Percentiles rank a stretch among this genome's conserved stretches.
These are phyloP conservation scores for Salpingus planirostris DNA, from an alignment of 2,888 invertebrate genomes.

Conservation along the genomic window DNA sequence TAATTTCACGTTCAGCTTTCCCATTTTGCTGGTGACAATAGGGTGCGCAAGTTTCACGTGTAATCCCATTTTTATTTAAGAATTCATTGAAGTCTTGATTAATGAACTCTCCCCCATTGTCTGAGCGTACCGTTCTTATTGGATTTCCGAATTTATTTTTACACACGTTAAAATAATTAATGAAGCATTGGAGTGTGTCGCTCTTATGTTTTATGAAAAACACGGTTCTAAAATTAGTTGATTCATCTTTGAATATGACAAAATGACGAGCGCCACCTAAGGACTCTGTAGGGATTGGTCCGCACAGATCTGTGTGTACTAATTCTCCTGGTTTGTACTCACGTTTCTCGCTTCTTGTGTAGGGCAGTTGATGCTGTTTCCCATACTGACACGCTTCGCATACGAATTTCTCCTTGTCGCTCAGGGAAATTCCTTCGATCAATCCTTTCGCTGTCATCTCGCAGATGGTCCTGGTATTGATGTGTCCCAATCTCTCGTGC, in stretches of 20 bases:
- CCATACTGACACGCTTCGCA: slow-evolving; percentile 2
- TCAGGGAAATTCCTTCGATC: neutral
- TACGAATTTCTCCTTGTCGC: neutral
- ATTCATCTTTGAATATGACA: slow-evolving; percentile 14
- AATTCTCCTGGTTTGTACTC: slow-evolving; percentile 6
- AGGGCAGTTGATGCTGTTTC: slow-evolving; percentile 2
- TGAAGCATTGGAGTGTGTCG: slow-evolving; percentile 10
- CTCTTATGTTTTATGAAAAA: slow-evolving; percentile 15
- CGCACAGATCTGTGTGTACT: slow-evolving; percentile 12
- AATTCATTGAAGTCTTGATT: slow-evolving; percentile 6
- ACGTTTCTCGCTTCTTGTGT: neutral
- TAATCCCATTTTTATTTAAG: slow-evolving; percentile 5
- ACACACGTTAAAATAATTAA: slow-evolving; percentile 2
- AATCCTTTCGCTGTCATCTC: slow-evolving; percentile 1
- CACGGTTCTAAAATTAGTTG: slow-evolving; percentile 11
- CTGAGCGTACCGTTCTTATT: slow-evolving; percentile 4
- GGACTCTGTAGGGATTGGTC: slow-evolving; percentile 12
- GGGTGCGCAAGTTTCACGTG: slow-evolving; percentile 4
- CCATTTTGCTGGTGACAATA: slow-evolving; percentile 11
- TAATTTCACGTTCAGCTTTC: slow-evolving; percentile 7
- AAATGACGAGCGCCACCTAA: slow-evolving; percentile 12
- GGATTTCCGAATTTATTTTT: slow-evolving; percentile 8
- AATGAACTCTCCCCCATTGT: slow-evolving; percentile 9
- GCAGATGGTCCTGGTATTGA: slow-evolving; percentile 3
- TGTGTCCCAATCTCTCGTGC: slow-evolving; percentile 11